phyloP scores from a whole-genome alignment of 2,888 invertebrate genomes.

The Ectemnius lituratus region DNA sequence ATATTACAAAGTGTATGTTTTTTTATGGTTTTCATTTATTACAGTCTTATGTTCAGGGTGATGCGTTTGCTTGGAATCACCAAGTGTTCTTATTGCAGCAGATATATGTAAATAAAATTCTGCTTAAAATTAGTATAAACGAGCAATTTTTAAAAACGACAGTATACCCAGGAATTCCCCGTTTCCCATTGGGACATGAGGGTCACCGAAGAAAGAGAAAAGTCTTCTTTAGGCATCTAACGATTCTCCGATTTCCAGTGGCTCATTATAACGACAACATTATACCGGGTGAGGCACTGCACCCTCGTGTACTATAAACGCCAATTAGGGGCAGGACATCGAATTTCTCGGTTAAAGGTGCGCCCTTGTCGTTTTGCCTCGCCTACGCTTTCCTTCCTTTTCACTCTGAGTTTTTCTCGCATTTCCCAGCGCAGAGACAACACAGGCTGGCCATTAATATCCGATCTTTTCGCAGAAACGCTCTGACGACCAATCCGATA shows the following conservation, averaged over 20 bases:
- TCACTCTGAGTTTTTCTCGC: slow-evolving; percentile 5
- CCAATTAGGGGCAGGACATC: slow-evolving; percentile 64
- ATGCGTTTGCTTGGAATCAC: background rate
- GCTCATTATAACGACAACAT: slow-evolving; percentile 57
- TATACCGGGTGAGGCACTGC: slow-evolving; percentile 54
- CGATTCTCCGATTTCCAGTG: slow-evolving; percentile 56
- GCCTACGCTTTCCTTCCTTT: slow-evolving; percentile 26
- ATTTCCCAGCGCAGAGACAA: background rate
- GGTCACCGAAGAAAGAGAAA: background rate
- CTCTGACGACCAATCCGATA: no score
- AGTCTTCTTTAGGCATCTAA: slow-evolving; percentile 27
- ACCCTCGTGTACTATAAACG: slow-evolving; percentile 62
- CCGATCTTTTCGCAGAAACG: no score
- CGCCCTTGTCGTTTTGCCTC: slow-evolving; percentile 33
- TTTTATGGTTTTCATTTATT: no score
- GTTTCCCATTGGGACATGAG: background rate
- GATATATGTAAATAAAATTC: background rate
- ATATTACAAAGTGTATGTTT: no score
- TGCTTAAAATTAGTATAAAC: no score
- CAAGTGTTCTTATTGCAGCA: no score
- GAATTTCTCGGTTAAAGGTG: slow-evolving; percentile 58
- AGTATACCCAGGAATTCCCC: background rate
- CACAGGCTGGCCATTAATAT: no score
- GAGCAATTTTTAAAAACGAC: no score
- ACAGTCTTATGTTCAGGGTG: no score